A percentile compares a stretch with the other conserved stretches of the same genome.
Evolutionary conservation across 2,797 vertebrate species (phyloP).

Genomic region (Alectoris magna): DNA sequence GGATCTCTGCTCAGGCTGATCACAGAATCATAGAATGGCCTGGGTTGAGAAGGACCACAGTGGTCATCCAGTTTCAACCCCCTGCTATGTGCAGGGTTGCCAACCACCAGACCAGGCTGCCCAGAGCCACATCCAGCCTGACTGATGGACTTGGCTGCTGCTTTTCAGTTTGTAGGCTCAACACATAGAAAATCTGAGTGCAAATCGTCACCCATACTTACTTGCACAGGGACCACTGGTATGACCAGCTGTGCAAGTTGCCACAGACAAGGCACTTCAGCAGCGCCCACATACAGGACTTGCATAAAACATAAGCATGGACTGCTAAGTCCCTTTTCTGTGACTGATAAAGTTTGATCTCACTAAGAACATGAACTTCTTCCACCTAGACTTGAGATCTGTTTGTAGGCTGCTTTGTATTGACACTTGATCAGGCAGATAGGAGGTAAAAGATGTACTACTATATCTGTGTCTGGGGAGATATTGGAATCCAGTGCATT

Average conservation of each 20-base stretch:
- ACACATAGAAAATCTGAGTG: not conserved
- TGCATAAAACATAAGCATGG: not conserved
- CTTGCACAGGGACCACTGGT: not conserved
- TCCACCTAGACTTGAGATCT: not conserved
- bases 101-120: no score
- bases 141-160: fast-evolving
- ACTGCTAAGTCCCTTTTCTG: not conserved
- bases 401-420: not conserved
- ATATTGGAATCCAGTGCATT: not conserved
- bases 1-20: not conserved
- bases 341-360: not conserved
- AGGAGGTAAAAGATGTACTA: not conserved
- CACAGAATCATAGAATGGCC: no score
- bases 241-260: not conserved
- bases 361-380: not conserved
- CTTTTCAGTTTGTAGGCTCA: not conserved
- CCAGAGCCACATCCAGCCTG: not conserved
- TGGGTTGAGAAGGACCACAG: no score
- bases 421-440: not conserved
- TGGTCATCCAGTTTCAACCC: no score
- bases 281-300: not conserved
- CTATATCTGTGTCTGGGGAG: not conserved
- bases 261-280: not conserved
- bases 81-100: no score
- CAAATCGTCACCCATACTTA: not conserved